phyloP scores from a whole-genome alignment of 2,797 vertebrate genomes.

The Phoebastria nigripes region DNA sequence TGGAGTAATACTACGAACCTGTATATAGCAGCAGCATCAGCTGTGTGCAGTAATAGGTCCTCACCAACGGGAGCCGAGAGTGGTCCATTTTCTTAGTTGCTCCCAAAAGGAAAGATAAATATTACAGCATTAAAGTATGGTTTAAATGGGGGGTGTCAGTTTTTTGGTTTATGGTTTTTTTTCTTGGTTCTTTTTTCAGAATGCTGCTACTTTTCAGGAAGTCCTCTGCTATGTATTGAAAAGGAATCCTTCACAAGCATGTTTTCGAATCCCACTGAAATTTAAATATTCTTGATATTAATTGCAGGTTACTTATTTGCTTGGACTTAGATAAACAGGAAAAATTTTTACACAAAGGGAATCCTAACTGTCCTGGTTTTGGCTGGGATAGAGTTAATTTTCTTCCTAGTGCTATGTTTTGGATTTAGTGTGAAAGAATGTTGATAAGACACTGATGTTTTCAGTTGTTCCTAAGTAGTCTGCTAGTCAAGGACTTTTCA shows the following conservation, averaged over 20 bases:
- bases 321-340: neutral
- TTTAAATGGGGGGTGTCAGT: accelerated
- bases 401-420: no score
- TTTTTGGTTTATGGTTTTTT: accelerated
- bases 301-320: neutral
- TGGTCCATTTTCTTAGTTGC: neutral
- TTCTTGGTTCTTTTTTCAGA: neutral
- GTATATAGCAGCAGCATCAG: neutral
- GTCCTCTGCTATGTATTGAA: neutral
- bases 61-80: neutral
- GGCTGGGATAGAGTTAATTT: no score
- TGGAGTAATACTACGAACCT: neutral
- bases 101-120: neutral
- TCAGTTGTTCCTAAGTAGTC: no score
- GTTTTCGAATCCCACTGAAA: neutral
- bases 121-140: neutral
- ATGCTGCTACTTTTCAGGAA: neutral
- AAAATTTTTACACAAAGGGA: neutral
- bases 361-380: neutral
- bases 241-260: neutral
- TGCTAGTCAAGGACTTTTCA: no score
- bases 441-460: no score
- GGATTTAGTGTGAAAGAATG: no score
- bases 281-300: neutral
- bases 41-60: neutral